phyloP scores from a whole-genome alignment of 2,888 invertebrate species.

The Didymodactylos carnosus region DNA sequence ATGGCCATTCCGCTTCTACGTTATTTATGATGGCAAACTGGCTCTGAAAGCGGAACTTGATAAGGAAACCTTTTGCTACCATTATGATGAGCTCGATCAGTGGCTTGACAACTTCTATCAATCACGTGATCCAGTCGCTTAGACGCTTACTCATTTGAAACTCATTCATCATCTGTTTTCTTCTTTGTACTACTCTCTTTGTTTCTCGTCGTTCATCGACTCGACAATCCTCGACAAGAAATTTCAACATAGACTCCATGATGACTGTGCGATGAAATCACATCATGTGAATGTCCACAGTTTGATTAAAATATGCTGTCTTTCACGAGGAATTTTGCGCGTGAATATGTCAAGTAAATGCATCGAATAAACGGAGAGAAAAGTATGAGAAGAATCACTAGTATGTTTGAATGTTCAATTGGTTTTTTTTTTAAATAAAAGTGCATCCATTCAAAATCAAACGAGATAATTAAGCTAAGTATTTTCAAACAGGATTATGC shows the following conservation, averaged over 20 bases:
- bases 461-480: no score
- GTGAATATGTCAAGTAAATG: not conserved
- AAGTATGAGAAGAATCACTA: no score
- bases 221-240: not conserved
- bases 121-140: not conserved
- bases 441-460: no score
- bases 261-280: not conserved
- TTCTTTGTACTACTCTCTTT: not conserved
- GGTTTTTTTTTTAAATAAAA: no score
- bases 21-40: not conserved
- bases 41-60: not conserved
- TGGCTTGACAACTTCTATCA: not conserved
- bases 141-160: not conserved
- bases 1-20: not conserved
- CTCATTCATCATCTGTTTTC: not conserved
- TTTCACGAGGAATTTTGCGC: no score
- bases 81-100: no score
- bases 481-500: no score
- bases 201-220: not conserved
- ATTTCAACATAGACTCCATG: not conserved
- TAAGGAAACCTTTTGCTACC: not conserved
- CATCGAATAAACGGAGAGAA: no score
- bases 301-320: no score
- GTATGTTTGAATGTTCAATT: no score
- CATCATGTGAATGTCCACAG: not conserved